A percentile compares a stretch with the other conserved stretches of the same genome.
Evolutionary conservation across 2,797 vertebrate genomes (phyloP).

Genomic region (Anolis apletophallus): DNA sequence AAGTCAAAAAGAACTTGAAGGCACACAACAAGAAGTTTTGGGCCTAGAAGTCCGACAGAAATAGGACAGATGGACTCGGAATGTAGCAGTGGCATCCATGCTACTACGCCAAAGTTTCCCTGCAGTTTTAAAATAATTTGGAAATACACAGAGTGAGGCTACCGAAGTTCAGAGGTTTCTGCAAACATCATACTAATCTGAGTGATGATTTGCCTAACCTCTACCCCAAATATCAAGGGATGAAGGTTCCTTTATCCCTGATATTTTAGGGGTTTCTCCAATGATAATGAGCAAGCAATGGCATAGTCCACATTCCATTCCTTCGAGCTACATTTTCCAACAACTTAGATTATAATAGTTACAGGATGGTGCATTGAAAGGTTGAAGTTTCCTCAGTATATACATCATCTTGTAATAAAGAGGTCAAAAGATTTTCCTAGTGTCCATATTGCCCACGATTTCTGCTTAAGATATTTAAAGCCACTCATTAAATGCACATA

Average conservation of each 20-base stretch:
- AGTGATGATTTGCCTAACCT: not conserved
- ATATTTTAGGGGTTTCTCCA: not conserved
- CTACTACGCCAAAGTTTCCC: not conserved
- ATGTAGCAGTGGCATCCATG: not conserved
- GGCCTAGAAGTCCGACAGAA: not conserved
- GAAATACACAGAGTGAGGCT: not conserved
- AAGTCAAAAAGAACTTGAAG: no score
- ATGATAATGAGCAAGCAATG: not conserved
- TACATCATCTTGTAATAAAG: constrained; percentile 3
- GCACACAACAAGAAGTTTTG: not conserved
- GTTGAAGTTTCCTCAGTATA: not conserved
- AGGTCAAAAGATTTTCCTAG: constrained; percentile 10
- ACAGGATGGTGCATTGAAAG: not conserved
- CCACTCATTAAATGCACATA: constrained; percentile 4
- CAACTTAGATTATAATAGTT: not conserved
- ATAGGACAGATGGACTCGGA: not conserved
- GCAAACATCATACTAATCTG: no score
- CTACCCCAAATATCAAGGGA: not conserved
- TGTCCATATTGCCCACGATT: constrained; percentile 24
- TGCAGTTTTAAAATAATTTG: not conserved
- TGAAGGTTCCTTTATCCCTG: not conserved
- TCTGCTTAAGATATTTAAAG: constrained; percentile 29
- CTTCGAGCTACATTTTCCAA: not conserved
- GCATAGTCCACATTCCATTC: not conserved
- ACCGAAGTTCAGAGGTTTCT: no score